Base-by-base conservation (phyloP, 64 coral and sea anemone species). In the Montipora capricornis region DNA sequence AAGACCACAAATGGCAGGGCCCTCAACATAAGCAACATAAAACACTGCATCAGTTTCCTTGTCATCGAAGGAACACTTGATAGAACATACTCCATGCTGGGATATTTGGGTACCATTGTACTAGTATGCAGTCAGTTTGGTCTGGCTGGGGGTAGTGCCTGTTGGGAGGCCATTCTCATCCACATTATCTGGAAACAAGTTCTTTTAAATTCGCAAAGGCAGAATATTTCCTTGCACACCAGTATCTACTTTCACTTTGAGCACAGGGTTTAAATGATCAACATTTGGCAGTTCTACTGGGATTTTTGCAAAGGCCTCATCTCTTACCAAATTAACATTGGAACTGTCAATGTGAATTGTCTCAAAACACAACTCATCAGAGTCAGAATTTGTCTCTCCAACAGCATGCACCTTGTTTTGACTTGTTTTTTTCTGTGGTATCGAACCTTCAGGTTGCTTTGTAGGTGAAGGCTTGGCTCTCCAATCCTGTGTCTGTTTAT, bases 221-320 rank as follows among this genome's bases (percentile, higher is more conserved):
- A 91, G 60, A 52, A 80, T 71, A 24, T 91, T 81, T 81, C 75
- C 89, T 81, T 91, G 77, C 5, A 62, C 60, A 1, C 57, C 89
- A 73, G 89, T 91, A 75, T 81, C 89, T 2, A 91, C 60, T 69
- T 82, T 91, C 58, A 71, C 77, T 81, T 91, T 81, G 4, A 91
- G 89, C 50, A 59, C 3, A 61, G 51, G 8, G n/a, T 89, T 67
- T n/a, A 1, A 48, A 46, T 74, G 5, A 8, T 17, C 24, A 61
- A 79, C 2, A 7, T 64, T 57, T 24, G 87, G 74, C 53, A 89
- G 44, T 61, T 53, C 55, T 16, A 60, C 50, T 14, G n/a, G 5
- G 19, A 79, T 47, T 29, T 44, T 88, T 24, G 45, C 85, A 88
- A 88, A 75, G 46, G 68, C 85, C 47, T 89, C 73, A 74, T 89